phyloP scores from a whole-genome alignment of 2,113 vertebrate species.

The Coracopsis vasa region DNA sequence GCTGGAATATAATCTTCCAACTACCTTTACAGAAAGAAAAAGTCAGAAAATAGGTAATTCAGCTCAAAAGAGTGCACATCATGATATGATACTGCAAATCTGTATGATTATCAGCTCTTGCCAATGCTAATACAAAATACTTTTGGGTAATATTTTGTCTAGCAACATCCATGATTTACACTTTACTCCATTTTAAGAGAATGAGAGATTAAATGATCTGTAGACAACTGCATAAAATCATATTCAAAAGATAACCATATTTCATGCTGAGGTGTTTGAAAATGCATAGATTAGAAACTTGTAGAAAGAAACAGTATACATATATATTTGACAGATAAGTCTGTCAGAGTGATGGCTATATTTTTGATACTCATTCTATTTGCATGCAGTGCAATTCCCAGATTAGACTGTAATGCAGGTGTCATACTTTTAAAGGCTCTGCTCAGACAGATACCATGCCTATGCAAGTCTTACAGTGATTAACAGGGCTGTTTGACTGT shows the following conservation, averaged over 20 bases:
- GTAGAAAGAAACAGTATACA: neutral
- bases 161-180: neutral
- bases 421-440: neutral
- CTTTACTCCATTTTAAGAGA: slow-evolving; percentile 10
- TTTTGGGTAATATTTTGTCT: neutral
- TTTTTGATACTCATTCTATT: neutral
- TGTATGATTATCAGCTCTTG: slow-evolving; percentile 24
- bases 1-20: neutral
- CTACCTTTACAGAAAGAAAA: neutral
- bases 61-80: neutral
- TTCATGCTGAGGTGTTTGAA: neutral
- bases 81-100: neutral
- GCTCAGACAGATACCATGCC: neutral
- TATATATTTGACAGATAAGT: neutral
- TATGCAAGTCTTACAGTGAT: neutral
- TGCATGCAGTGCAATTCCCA: neutral
- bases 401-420: neutral
- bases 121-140: neutral
- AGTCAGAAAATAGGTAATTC: neutral
- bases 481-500: neutral
- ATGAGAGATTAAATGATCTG: slow-evolving; percentile 41
- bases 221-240: slow-evolving; percentile 13
- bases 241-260: slow-evolving; percentile 9
- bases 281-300: slow-evolving; percentile 12
- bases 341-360: neutral